These are phyloP conservation scores for Heliconius hewitsoni DNA, from an alignment of 1,140 invertebrate genomes.

Conservation along the genomic window DNA sequence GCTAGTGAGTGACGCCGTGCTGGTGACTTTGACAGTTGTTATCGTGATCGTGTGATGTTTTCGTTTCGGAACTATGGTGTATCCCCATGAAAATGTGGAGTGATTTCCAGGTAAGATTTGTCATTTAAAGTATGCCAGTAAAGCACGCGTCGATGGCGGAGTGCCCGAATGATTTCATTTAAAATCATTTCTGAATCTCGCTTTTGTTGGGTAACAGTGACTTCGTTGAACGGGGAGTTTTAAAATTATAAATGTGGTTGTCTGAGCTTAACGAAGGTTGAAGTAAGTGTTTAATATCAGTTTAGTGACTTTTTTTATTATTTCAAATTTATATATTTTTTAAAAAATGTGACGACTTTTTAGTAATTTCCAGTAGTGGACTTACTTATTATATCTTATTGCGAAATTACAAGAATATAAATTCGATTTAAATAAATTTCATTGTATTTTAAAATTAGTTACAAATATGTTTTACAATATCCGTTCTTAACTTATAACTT, in stretches of 20 bases:
- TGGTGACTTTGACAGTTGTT: slow-evolving; percentile 79
- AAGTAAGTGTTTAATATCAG: not conserved
- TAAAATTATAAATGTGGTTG: not conserved
- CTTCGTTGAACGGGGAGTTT: slow-evolving; percentile 16
- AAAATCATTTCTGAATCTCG: slow-evolving; percentile 10
- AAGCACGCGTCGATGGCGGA: not conserved
- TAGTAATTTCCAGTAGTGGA: not conserved
- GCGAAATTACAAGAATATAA: not conserved
- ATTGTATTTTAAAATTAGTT: not conserved
- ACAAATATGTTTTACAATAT: not conserved
- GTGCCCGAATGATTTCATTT: not conserved
- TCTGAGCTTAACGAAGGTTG: not conserved
- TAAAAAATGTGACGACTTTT: not conserved
- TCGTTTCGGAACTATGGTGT: slow-evolving; percentile 80
- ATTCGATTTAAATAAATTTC: not conserved
- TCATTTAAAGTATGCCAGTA: not conserved
- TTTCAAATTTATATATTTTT: not conserved
- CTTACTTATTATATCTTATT: not conserved
- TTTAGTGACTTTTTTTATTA: not conserved
- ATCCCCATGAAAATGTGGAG: slow-evolving; percentile 81
- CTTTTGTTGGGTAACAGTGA: slow-evolving; percentile 23
- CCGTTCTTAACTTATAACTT: not conserved
- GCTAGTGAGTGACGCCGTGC: slow-evolving; percentile 72
- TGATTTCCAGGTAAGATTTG: slow-evolving; percentile 76
- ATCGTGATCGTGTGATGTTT: slow-evolving; percentile 80